A percentile compares a stretch with the other conserved stretches of the same genome.
Evolutionary conservation across 2,797 vertebrate species (phyloP).

Genomic region (Phoeniculus purpureus): DNA sequence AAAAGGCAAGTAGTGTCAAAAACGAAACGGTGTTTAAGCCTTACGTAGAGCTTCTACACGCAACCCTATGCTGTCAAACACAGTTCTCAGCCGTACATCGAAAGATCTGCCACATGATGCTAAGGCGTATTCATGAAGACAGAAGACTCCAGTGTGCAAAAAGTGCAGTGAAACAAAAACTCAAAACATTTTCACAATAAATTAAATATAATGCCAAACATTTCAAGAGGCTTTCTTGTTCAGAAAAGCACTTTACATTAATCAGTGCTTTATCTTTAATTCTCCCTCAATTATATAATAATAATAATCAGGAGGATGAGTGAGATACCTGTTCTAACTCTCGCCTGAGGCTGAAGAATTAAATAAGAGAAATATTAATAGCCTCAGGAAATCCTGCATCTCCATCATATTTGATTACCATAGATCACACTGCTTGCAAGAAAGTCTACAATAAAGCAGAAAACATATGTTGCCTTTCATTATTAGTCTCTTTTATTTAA

Average conservation of each 20-base stretch:
- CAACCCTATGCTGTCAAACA: not conserved
- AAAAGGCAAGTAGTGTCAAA: slow-evolving; percentile 8
- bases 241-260: not conserved
- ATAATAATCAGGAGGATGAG: not conserved
- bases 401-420: not conserved
- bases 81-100: not conserved
- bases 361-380: not conserved
- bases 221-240: not conserved
- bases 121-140: not conserved
- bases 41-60: not conserved
- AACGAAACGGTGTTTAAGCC: slow-evolving; percentile 2
- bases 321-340: not conserved
- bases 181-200: not conserved
- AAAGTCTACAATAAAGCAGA: not conserved
- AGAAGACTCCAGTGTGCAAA: not conserved
- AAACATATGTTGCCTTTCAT: slow-evolving; percentile 5
- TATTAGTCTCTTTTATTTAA: not conserved
- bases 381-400: not conserved
- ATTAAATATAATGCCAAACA: not conserved
- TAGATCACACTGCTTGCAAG: not conserved
- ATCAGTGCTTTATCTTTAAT: not conserved
- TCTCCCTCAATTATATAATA: not conserved
- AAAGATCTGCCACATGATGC: not conserved
- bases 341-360: not conserved
- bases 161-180: not conserved